Conservation (phyloP, 1,140 invertebrate genomes). For the Musca vetustissima region DNA sequence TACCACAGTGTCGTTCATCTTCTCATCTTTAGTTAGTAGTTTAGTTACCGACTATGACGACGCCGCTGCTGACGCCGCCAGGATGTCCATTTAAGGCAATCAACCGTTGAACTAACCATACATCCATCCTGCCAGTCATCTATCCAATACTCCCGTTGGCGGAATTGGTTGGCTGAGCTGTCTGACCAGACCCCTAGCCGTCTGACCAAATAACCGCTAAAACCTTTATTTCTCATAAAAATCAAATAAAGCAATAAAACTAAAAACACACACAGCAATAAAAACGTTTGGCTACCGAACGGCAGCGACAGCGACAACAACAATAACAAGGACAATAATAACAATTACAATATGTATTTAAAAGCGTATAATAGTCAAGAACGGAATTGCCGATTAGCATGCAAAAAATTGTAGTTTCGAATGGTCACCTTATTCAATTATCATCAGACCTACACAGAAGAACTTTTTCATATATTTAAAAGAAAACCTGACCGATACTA, state of each 20-base stretch:
- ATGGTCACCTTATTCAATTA: no score
- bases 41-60: no score
- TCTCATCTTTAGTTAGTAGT: no score
- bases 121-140: not conserved
- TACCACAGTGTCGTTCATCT: no score
- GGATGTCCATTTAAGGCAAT: not conserved
- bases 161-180: not conserved
- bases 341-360: not conserved
- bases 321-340: not conserved
- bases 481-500: no score
- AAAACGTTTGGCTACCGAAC: not conserved
- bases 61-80: no score
- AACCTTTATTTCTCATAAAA: constrained; percentile 21
- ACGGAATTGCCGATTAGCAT: no score
- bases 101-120: not conserved
- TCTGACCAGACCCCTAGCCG: not conserved
- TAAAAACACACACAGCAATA: constrained; percentile 4
- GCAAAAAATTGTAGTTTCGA: no score
- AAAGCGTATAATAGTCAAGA: no score
- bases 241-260: constrained; percentile 16
- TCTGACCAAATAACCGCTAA: constrained; percentile 9
- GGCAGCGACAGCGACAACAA: not conserved
- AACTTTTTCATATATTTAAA: no score
- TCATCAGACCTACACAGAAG: no score
- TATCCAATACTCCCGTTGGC: not conserved